phyloP scores from a whole-genome alignment of 2,888 invertebrate genomes.

The Bembecia ichneumoniformis region DNA sequence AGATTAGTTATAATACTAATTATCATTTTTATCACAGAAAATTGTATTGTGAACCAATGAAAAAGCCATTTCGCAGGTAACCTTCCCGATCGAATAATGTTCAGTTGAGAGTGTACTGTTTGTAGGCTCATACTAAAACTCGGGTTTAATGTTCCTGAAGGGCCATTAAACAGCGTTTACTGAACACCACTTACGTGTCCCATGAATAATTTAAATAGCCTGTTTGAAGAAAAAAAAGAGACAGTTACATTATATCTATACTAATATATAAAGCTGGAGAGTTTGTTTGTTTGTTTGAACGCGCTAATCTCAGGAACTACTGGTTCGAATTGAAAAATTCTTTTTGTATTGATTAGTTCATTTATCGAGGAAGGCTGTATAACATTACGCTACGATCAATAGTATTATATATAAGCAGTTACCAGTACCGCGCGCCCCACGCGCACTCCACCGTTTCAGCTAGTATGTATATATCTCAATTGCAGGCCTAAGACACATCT shows the following conservation, averaged over 20 bases:
- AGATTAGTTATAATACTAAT: constrained; percentile 17
- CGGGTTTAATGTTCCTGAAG: constrained; percentile 29
- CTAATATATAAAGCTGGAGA: not conserved
- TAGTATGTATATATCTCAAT: no score
- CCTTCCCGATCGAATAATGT: constrained; percentile 18
- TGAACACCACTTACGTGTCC: constrained; percentile 34
- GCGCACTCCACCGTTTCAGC: no score
- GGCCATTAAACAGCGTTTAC: constrained; percentile 36
- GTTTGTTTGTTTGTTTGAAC: no score
- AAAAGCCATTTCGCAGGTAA: constrained; percentile 40
- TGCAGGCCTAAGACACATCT: no score
- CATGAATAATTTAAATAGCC: constrained; percentile 26
- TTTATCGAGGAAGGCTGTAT: no score
- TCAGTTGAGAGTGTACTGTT: constrained; percentile 23
- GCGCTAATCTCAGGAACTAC: no score
- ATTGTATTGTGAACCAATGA: constrained; percentile 43
- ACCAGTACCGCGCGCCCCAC: no score
- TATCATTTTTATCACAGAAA: constrained; percentile 18
- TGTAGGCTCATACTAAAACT: constrained; percentile 18
- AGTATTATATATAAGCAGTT: no score
- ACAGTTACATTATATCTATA: not conserved
- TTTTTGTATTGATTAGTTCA: no score
- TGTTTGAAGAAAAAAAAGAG: not conserved
- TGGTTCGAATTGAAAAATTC: no score
- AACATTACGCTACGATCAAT: no score